A percentile compares a stretch with the other conserved stretches of the same genome.
Evolutionary conservation across 1,140 invertebrate species (phyloP).

Genomic region (Magallana gigas): DNA sequence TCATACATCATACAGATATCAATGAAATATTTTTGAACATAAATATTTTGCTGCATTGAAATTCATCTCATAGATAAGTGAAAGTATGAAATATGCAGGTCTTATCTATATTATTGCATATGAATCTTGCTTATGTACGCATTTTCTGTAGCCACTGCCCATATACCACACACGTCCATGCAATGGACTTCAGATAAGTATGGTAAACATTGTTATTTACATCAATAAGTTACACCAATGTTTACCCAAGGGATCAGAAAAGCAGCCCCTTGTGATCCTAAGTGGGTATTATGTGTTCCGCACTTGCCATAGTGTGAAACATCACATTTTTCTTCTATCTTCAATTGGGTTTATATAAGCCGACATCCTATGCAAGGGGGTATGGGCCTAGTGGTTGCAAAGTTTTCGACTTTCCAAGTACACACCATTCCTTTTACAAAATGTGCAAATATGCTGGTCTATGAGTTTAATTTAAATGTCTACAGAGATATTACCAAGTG

Average conservation of each 20-base stretch:
- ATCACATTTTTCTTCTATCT: slow-evolving; percentile 25
- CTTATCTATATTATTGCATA: no score
- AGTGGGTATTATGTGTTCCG: background rate
- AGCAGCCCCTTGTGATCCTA: slow-evolving; percentile 3
- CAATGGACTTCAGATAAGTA: background rate
- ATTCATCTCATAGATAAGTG: no score
- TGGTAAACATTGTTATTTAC: slow-evolving; percentile 32
- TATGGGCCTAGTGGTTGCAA: no score
- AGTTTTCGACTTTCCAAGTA: no score
- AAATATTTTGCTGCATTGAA: no score
- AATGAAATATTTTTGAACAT: no score
- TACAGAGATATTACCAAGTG: background rate
- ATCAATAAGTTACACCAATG: slow-evolving; percentile 22
- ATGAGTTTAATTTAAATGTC: background rate
- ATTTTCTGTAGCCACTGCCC: background rate
- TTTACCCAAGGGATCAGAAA: slow-evolving; percentile 3
- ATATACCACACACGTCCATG: background rate
- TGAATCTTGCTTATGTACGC: background rate
- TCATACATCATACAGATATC: background rate
- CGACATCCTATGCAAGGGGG: background rate
- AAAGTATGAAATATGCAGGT: no score
- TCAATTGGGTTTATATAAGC: slow-evolving; percentile 1
- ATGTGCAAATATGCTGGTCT: no score
- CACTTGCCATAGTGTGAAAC: slow-evolving; percentile 23
- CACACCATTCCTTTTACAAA: no score